Percentiles rank a stretch among this genome's conserved stretches.
Evolutionary conservation across 2,113 vertebrate genomes (phyloP).

Genomic region (Myocastor coypus): DNA sequence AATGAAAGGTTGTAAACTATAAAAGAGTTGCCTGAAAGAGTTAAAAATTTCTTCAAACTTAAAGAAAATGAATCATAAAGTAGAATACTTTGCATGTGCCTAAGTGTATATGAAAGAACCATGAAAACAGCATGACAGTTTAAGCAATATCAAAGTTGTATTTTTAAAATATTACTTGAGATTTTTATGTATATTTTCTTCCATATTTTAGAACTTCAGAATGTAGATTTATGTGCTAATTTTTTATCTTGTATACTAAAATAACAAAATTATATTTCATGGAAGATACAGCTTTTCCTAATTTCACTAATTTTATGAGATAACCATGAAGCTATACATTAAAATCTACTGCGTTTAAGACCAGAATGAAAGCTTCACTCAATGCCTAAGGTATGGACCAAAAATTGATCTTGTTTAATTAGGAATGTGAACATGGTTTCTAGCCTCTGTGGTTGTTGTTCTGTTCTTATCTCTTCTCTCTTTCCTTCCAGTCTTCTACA

Average conservation of each 20-base stretch:
- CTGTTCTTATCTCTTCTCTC: too few species aligned
- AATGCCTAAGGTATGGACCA: background rate
- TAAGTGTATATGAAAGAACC: background rate
- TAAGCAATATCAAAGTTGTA: conserved; percentile 21
- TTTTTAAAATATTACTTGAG: background rate
- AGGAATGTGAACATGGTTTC: too few species aligned
- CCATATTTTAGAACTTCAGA: conserved; percentile 3
- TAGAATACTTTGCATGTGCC: background rate
- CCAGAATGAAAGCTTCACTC: background rate
- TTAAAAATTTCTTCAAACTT: conserved; percentile 3
- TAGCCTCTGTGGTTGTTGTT: too few species aligned
- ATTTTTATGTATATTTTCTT: conserved; percentile 6
- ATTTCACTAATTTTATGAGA: conserved; percentile 30
- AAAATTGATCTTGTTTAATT: too few species aligned
- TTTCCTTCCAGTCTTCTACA: too few species aligned
- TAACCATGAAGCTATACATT: conserved; percentile 5
- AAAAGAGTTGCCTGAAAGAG: background rate
- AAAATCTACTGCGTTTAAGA: conserved; percentile 34
- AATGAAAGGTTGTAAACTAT: background rate
- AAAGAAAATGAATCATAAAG: background rate
- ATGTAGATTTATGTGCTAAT: background rate
- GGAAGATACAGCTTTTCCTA: background rate
- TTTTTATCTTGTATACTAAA: conserved; percentile 15
- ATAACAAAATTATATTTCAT: conserved; percentile 19
- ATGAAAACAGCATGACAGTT: background rate